These are phyloP conservation scores for Drosophila nr. perissopoda DNA, from an alignment of 2,888 invertebrate species.

Conservation along the genomic window DNA sequence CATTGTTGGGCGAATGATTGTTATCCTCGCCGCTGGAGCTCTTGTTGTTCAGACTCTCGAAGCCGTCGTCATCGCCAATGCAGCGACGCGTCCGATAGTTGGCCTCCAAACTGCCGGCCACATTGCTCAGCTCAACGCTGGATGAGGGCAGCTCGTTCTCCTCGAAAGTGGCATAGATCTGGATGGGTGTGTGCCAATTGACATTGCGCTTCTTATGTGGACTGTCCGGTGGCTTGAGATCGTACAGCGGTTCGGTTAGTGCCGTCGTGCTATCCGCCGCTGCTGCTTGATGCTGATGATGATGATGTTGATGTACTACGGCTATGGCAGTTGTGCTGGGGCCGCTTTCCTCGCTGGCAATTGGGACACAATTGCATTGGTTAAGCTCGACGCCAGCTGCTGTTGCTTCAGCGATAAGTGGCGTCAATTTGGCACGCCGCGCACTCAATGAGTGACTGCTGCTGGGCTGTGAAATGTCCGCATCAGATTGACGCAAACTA, in stretches of 20 bases:
- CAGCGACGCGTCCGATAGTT: constrained; percentile 60
- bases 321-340: constrained; percentile 56
- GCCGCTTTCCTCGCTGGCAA: constrained; percentile 55
- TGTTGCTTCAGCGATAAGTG: constrained; percentile 20
- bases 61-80: constrained; percentile 91
- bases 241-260: constrained; percentile 44
- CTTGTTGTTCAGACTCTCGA: constrained; percentile 93
- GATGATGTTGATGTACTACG: constrained; percentile 18
- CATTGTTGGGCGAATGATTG: constrained; percentile 68
- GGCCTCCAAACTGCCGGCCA: constrained; percentile 19
- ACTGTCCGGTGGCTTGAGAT: constrained; percentile 61
- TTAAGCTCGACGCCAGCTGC: constrained; percentile 27
- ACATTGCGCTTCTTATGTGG: constrained; percentile 83
- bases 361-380: constrained; percentile 16
- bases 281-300: constrained; percentile 16
- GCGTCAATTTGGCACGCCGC: constrained; percentile 39
- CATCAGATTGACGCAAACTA: constrained; percentile 78
- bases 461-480: constrained; percentile 53
- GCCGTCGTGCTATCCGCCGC: constrained; percentile 41
- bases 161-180: constrained; percentile 81
- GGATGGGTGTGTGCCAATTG: constrained; percentile 84
- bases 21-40: constrained; percentile 88
- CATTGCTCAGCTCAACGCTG: constrained; percentile 34
- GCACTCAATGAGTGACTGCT: constrained; percentile 48
- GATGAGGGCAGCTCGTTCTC: constrained; percentile 77